A percentile compares a stretch with the other conserved stretches of the same genome.
Conservation (phyloP, 2,797 vertebrate species). For the Meda fulgida region DNA sequence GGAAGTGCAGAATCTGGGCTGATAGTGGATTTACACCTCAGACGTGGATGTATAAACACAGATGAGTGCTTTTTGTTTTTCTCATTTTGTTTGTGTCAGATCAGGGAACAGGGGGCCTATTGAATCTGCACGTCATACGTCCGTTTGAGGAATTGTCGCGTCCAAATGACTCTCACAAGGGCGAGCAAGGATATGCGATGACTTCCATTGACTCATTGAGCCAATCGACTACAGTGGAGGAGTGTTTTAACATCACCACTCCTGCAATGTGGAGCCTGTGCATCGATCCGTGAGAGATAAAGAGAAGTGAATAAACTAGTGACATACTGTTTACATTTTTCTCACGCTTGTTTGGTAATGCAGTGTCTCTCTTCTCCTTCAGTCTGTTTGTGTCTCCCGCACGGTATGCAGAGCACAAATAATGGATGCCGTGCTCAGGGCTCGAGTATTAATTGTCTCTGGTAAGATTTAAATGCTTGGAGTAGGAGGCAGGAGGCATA, state of each 20-base stretch:
- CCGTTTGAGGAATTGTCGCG: slow-evolving; percentile 43
- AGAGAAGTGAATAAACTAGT: slow-evolving; percentile 31
- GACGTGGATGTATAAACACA: slow-evolving; percentile 1
- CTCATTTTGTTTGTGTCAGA: slow-evolving; percentile 47
- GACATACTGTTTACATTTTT: slow-evolving; percentile 46
- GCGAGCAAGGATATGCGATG: slow-evolving; percentile 22
- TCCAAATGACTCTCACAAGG: slow-evolving; percentile 43
- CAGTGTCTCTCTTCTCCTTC: slow-evolving; percentile 7
- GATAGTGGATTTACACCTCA: background rate
- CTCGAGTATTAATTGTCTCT: slow-evolving; percentile 56
- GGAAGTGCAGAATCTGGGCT: background rate
- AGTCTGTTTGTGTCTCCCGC: slow-evolving; percentile 7
- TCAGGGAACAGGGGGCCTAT: slow-evolving; percentile 18
- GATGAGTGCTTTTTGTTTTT: slow-evolving; percentile 8
- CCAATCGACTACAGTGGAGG: slow-evolving; percentile 54
- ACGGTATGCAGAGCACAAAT: slow-evolving; percentile 38
- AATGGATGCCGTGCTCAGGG: slow-evolving; percentile 41
- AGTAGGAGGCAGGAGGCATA: slow-evolving; percentile 39
- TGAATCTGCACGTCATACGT: slow-evolving; percentile 22
- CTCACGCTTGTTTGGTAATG: slow-evolving; percentile 29
- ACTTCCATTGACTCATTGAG: slow-evolving; percentile 52
- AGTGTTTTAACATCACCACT: slow-evolving; percentile 43
- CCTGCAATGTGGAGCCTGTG: slow-evolving; percentile 37
- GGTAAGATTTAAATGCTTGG: slow-evolving; percentile 36
- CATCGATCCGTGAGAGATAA: slow-evolving; percentile 40